A percentile compares a stretch with the other conserved stretches of the same genome.
Evolutionary conservation across 2,888 invertebrate species (phyloP).

Genomic region (Empis livida): DNA sequence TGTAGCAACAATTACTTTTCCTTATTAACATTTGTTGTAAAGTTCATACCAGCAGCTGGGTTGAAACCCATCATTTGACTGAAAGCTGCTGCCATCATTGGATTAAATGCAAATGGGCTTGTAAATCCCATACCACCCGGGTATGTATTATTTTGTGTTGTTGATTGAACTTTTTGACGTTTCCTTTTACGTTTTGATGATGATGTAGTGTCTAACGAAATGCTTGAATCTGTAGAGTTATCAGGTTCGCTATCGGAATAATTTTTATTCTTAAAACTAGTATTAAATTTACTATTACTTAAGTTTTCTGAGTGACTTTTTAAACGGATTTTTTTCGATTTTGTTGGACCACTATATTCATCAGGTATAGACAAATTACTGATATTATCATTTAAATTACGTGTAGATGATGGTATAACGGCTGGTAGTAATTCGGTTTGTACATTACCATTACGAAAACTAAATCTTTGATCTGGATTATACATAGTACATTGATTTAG

Average conservation of each 20-base stretch:
- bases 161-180: neutral
- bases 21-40: neutral
- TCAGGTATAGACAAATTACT: neutral
- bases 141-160: neutral
- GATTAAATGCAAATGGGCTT: neutral
- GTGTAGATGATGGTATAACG: neutral
- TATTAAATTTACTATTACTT: neutral
- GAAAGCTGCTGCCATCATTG: neutral
- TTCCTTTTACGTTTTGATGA: neutral
- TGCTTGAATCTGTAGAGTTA: neutral
- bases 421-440: neutral
- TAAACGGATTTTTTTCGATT: neutral
- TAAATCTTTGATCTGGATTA: neutral
- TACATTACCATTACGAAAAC: neutral
- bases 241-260: neutral
- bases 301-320: neutral
- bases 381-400: neutral
- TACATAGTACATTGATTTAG: slow-evolving; percentile 19
- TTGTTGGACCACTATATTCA: neutral
- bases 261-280: too few species aligned
- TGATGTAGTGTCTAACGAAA: neutral
- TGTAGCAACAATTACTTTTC: too few species aligned
- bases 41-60: neutral
- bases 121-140: neutral
- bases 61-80: neutral